Evolutionary conservation across 2,797 vertebrate genomes (phyloP).

Genomic region (Chaetodon trifasciatus): DNA sequence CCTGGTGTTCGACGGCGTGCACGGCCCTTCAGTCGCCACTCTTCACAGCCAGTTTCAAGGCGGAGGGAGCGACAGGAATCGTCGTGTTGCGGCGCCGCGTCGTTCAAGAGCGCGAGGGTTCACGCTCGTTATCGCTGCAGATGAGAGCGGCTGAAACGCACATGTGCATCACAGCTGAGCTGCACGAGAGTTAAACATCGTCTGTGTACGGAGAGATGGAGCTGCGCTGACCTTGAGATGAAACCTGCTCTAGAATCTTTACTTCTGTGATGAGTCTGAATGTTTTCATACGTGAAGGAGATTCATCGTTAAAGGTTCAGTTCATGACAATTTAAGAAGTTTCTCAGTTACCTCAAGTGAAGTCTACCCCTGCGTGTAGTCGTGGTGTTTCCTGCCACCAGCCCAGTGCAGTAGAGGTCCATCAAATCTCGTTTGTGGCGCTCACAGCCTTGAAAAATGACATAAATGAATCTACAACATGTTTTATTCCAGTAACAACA

Average conservation of each 20-base stretch:
- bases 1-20: slow-evolving; percentile 9
- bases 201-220: neutral
- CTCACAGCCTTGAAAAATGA: too few species aligned
- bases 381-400: too few species aligned
- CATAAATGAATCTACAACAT: too few species aligned
- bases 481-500: too few species aligned
- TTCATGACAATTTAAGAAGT: too few species aligned
- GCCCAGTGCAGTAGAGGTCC: too few species aligned
- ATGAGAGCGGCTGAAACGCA: slow-evolving; percentile 6
- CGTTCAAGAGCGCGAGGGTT: slow-evolving; percentile 18
- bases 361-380: neutral
- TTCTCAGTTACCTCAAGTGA: neutral
- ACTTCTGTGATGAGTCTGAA: too few species aligned
- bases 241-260: neutral
- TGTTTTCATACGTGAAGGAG: too few species aligned
- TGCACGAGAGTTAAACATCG: neutral
- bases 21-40: slow-evolving; percentile 13
- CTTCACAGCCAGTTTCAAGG: slow-evolving; percentile 1
- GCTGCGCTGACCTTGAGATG: slow-evolving; percentile 36
- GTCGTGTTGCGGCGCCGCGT: fast-evolving
- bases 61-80: slow-evolving; percentile 19
- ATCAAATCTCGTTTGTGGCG: too few species aligned
- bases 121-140: slow-evolving; percentile 2
- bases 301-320: too few species aligned
- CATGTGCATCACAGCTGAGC: neutral